Conservation (phyloP, 2,888 invertebrate species). For the Polietes domitor region DNA sequence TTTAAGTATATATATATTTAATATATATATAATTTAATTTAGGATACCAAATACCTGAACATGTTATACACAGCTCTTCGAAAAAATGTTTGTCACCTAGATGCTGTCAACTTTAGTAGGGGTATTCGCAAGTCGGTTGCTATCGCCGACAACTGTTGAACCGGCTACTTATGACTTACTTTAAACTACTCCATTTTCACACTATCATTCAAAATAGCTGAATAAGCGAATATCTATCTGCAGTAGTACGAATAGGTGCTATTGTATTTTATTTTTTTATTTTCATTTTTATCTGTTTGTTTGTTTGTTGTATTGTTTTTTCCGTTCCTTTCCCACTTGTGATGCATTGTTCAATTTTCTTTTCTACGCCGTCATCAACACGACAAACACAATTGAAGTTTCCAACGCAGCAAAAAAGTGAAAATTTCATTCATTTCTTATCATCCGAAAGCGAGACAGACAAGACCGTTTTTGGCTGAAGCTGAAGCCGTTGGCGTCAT, state of each 20-base stretch:
- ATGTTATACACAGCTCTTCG: no score
- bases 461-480: neutral
- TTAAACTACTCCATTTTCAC: slow-evolving; percentile 1
- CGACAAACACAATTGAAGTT: neutral
- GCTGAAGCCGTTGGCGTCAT: neutral
- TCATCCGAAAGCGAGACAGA: neutral
- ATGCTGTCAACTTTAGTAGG: no score
- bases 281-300: neutral
- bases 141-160: no score
- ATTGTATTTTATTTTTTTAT: neutral
- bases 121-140: no score
- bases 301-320: slow-evolving; percentile 2
- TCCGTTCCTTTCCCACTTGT: neutral
- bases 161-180: neutral
- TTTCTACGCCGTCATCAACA: neutral
- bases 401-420: slow-evolving; percentile 15
- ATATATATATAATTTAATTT: no score
- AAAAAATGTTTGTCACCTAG: no score
- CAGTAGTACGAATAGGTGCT: neutral
- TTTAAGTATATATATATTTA: no score
- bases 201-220: neutral
- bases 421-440: slow-evolving; percentile 3
- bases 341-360: slow-evolving; percentile 20
- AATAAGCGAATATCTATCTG: neutral
- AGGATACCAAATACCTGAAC: no score